A percentile compares a stretch with the other conserved stretches of the same genome.
phyloP scores from a whole-genome alignment of 1,140 invertebrate genomes.

The Drosophila orena region DNA sequence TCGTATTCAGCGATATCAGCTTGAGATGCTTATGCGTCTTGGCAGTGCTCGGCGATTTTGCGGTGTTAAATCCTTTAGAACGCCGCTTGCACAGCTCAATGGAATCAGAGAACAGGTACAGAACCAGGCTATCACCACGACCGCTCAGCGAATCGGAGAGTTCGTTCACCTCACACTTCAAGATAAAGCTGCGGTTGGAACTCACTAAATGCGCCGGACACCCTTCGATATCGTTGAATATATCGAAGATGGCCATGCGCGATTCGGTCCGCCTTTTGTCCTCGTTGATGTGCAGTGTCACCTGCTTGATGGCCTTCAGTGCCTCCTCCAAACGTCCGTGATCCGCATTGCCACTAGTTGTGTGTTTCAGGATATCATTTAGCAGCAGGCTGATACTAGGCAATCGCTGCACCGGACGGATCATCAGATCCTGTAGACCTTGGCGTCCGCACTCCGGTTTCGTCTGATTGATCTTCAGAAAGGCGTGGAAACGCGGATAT shows the following conservation, averaged over 20 bases:
- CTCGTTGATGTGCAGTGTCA: conserved; percentile 98
- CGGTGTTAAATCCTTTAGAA: conserved; percentile 90
- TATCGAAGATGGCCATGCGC: conserved; percentile 97
- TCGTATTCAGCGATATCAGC: conserved; percentile 93
- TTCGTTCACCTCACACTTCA: conserved; percentile 95
- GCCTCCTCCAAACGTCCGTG: conserved; percentile 93
- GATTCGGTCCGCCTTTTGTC: conserved; percentile 98
- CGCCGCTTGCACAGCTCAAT: conserved; percentile 96
- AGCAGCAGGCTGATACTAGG: conserved; percentile 97
- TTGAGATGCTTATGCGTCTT: conserved; percentile 97
- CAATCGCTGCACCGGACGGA: conserved; percentile 97
- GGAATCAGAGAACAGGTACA: conserved; percentile 97
- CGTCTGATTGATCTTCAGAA: conserved; percentile 97
- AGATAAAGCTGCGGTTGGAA: conserved; percentile 95
- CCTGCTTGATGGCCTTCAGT: conserved; percentile 94
- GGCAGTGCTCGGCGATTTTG: conserved; percentile 89
- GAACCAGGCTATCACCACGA: conserved; percentile 93
- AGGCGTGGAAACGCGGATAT: conserved; percentile 97
- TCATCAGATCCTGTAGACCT: conserved; percentile 96
- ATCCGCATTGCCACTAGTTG: conserved; percentile 93
- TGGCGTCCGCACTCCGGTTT: conserved; percentile 98
- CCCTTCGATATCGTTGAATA: conserved; percentile 98
- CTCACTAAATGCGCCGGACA: conserved; percentile 96
- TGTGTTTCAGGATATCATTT: conserved; percentile 97
- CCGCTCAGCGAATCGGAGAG: conserved; percentile 93